Evolutionary conservation across 2,113 vertebrate genomes (phyloP), one percentile per base, ranked within the genome.

Genomic region (Nyctibius bracteatus): DNA sequence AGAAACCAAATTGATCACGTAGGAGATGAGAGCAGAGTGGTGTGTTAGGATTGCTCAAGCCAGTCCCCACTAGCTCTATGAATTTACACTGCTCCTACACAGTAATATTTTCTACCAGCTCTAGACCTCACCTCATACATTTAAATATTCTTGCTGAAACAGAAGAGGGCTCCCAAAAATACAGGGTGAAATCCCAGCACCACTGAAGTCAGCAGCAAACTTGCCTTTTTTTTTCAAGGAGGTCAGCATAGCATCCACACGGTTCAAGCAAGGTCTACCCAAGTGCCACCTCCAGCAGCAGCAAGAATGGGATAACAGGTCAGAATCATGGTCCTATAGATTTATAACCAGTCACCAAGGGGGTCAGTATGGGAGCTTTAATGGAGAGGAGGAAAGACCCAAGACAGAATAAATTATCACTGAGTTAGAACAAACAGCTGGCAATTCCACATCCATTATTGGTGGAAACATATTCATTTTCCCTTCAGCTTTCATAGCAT

Each of bases 211-310:
- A 52, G 39, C 39, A 51, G 41, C 52, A 71, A 55, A 23, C 41
- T 18, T 46, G 10, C 31, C 15, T 65, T 62, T 46, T 75, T 46
- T 75, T 71, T 10, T 11, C 35, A 12, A 27, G 28, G 59, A 77
- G 27, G 41, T 19, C 67, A 24, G 44, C 22, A 15, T 2, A 73
- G 24, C 58, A 19, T 23, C 39, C 59, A 22, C 1, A 0, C 6
- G 25, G 19, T 21, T 92, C 8, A 20, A 71, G 62, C n/a, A 44
- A 86, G 62, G 28, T 47, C 37, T 61, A 4, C 43, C 23, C 44
- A 16, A 43, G 21, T 21, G 47, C 43, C 20, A 37, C 57, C 39
- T 75, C 39, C 75, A 79, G 77, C 39, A 33, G 55, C 65, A 44
- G 35, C 63, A 39, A n/a, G 58, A 66, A 44, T 2, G 5, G 44